A percentile compares a stretch with the other conserved stretches of the same genome.
Evolutionary conservation across 2,888 invertebrate genomes (phyloP).

Genomic region (Apotomis turbidana): DNA sequence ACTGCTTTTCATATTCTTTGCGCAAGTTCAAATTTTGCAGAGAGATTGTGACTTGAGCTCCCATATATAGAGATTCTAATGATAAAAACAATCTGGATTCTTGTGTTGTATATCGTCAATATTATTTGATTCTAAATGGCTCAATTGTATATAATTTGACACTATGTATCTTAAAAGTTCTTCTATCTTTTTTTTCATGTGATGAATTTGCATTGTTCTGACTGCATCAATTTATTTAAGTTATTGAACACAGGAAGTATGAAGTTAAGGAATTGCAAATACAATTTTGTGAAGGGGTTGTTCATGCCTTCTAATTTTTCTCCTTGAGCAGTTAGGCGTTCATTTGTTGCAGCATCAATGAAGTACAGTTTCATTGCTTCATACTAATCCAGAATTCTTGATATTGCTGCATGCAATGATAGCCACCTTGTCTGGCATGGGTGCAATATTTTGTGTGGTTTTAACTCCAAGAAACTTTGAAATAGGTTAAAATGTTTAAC

Average conservation of each 20-base stretch:
- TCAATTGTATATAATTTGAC: conserved; percentile 1
- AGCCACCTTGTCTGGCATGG: conserved; percentile 17
- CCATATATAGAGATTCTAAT: conserved; percentile 1
- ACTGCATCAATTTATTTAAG: conserved; percentile 7
- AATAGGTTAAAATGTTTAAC: conserved; percentile 5
- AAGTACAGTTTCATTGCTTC: conserved; percentile 9
- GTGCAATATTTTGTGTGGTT: conserved; percentile 16
- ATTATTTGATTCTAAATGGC: too few relatives aligned
- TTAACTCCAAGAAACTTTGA: background rate
- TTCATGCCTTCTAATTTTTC: conserved; percentile 6
- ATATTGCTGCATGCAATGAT: conserved; percentile 6
- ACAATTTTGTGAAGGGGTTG: conserved; percentile 15
- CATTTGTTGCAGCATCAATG: conserved; percentile 1
- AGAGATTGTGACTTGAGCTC: background rate
- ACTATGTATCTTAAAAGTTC: conserved; percentile 6
- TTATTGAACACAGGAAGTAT: conserved; percentile 5
- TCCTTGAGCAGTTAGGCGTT: conserved; percentile 5
- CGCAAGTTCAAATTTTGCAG: background rate
- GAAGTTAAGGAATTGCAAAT: conserved; percentile 5
- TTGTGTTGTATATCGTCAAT: background rate
- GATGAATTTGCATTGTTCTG: background rate
- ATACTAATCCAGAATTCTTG: conserved; percentile 3
- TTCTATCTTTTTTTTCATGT: conserved; percentile 9
- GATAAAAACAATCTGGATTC: conserved; percentile 3
- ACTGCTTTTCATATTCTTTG: background rate